A percentile compares a stretch with the other conserved stretches of the same genome.
phyloP scores from a whole-genome alignment of 92 coral and sea anemone species.

The Bergia puertoricense region DNA sequence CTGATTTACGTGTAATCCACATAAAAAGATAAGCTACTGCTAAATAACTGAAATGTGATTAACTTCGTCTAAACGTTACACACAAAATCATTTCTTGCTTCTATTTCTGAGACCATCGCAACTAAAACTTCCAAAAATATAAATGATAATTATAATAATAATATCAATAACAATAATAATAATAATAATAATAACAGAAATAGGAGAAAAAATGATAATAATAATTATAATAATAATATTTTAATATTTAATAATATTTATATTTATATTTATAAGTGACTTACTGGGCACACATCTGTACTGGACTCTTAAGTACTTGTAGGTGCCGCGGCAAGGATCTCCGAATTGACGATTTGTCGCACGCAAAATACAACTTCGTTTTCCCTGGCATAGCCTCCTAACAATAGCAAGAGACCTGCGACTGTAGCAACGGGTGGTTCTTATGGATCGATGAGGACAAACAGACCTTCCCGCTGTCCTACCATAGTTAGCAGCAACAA shows the following conservation, averaged over 20 bases:
- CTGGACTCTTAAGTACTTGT: slow-evolving; percentile 16
- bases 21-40: no score
- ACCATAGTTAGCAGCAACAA: slow-evolving; percentile 20
- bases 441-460: slow-evolving; percentile 17
- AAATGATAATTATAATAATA: no score
- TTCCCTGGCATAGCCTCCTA: neutral
- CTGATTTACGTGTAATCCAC: no score
- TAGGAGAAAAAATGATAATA: no score
- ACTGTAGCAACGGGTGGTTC: slow-evolving; percentile 4
- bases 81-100: no score
- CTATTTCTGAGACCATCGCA: no score
- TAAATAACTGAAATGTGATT: no score
- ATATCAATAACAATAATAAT: no score
- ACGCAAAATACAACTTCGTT: slow-evolving; percentile 1
- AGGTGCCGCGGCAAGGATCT: slow-evolving; percentile 31
- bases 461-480: slow-evolving; percentile 40
- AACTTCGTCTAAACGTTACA: no score
- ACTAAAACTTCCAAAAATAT: no score
- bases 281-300: slow-evolving; percentile 32
- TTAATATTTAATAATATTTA: neutral
- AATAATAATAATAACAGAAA: no score
- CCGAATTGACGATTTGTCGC: slow-evolving; percentile 5
- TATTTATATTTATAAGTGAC: neutral
- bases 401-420: slow-evolving; percentile 2
- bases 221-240: no score